Base-by-base conservation (phyloP, 1,140 invertebrate genomes). In the Phortica variegata region DNA sequence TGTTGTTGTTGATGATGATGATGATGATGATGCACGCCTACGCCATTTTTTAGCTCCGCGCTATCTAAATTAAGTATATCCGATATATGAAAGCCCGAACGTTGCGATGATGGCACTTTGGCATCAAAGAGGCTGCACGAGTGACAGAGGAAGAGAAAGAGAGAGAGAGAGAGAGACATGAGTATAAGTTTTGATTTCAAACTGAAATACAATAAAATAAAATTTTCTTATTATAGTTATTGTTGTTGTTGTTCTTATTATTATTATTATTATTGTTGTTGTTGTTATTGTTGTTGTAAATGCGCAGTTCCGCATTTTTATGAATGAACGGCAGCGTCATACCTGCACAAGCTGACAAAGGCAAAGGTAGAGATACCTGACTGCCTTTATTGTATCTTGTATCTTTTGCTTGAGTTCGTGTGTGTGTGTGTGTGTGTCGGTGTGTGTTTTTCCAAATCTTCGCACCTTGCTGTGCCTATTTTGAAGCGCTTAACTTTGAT, bases 11-110 rank as follows among this genome's bases (percentile, higher is more conserved):
- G 44, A 32, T 72, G 65, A 36, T 69, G 13, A 34, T 17, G 32
- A 26, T 47, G 37, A 21, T 43, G 47, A 20, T 57, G 48, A 21
- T 54, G 55, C 2, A 23, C 44, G 8, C 43, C 46, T 26, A 45
- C 42, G n/a, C 61, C 62, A 19, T 65, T 69, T 49, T 74, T 75
- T 21, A 75, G 45, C 17, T 75, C 72, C 1, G 72, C 57, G n/a
- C 65, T 82, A 49, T 84, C 82, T 47, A 88, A 69, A 18, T 87
- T 86, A 34, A 89, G 73, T 56, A 89, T 88, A 61, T 89, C 87
- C 42, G 85, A 86, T 58, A 89, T 88, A 62, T 88, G 85, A 60
- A 89, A 89, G 26, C 86, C 85, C 1, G 83, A 83, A 31, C 86
- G 73, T 53, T 82, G 81, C 19, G 73, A 75, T 3, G 72, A 68